A percentile compares a stretch with the other conserved stretches of the same genome.
Evolutionary conservation across 2,113 vertebrate genomes (phyloP).

Genomic region (Alaudala cheleensis): DNA sequence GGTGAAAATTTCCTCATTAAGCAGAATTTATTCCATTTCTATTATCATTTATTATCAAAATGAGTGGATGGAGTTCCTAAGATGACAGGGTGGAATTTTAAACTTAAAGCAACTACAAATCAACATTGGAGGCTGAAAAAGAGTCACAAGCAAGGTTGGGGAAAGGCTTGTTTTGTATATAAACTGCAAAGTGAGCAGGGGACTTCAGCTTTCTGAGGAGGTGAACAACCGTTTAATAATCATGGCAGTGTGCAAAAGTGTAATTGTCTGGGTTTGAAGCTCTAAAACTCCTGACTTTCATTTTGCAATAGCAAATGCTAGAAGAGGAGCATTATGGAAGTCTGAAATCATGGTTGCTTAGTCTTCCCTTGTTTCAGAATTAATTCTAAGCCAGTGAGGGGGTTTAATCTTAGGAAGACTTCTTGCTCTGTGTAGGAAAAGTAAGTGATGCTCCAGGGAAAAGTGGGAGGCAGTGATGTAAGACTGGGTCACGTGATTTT

Average conservation of each 20-base stretch:
- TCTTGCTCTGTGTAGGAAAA: not conserved
- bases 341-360: not conserved
- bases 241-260: constrained; percentile 1
- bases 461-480: not conserved
- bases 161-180: constrained; percentile 37
- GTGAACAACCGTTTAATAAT: not conserved
- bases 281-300: not conserved
- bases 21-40: constrained; percentile 72
- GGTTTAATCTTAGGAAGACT: not conserved
- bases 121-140: not conserved
- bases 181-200: not conserved
- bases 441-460: not conserved
- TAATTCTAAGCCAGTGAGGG: not conserved
- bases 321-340: not conserved
- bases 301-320: not conserved
- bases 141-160: not conserved
- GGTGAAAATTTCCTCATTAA: constrained; percentile 78
- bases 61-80: constrained; percentile 57
- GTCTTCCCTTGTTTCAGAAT: not conserved
- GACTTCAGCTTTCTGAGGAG: not conserved
- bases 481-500: not conserved
- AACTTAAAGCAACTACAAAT: constrained; percentile 52
- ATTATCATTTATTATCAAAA: constrained; percentile 70
- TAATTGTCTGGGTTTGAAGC: constrained; percentile 4
- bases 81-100: constrained; percentile 65